These are phyloP conservation scores for Acanthococcus lagerstroemiae DNA, from an alignment of 2,888 invertebrate species.

Conservation along the genomic window DNA sequence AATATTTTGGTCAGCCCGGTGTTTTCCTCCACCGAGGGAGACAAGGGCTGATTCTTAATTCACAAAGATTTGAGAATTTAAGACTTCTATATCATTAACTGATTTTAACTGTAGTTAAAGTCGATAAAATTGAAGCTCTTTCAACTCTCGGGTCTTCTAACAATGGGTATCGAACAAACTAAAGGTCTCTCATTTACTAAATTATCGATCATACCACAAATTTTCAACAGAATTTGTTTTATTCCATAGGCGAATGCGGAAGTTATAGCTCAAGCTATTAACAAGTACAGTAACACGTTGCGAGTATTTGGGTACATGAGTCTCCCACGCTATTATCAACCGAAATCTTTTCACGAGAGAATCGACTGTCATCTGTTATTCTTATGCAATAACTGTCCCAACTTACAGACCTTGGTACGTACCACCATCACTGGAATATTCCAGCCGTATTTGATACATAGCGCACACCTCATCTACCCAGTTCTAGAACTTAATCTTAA, in stretches of 20 bases:
- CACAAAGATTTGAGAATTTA: too few species aligned
- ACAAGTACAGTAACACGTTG: slow-evolving; percentile 53
- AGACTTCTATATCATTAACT: too few species aligned
- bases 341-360: slow-evolving; percentile 58
- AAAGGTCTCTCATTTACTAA: background rate
- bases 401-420: slow-evolving; percentile 57
- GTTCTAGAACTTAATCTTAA: background rate
- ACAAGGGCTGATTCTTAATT: too few species aligned
- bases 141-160: background rate
- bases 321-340: slow-evolving; percentile 55
- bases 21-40: too few species aligned
- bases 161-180: too few species aligned
- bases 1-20: too few species aligned
- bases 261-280: slow-evolving; percentile 48
- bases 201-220: background rate
- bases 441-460: background rate
- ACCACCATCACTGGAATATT: background rate
- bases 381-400: slow-evolving; percentile 55
- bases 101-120: too few species aligned
- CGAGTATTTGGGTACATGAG: slow-evolving; percentile 57
- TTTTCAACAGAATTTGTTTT: background rate
- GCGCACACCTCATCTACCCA: background rate
- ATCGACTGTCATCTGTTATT: slow-evolving; percentile 58
- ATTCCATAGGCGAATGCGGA: slow-evolving; percentile 46
- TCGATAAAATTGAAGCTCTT: too few species aligned